These are phyloP conservation scores for Eilema sororculum DNA, from an alignment of 2,888 invertebrate species.

Conservation along the genomic window DNA sequence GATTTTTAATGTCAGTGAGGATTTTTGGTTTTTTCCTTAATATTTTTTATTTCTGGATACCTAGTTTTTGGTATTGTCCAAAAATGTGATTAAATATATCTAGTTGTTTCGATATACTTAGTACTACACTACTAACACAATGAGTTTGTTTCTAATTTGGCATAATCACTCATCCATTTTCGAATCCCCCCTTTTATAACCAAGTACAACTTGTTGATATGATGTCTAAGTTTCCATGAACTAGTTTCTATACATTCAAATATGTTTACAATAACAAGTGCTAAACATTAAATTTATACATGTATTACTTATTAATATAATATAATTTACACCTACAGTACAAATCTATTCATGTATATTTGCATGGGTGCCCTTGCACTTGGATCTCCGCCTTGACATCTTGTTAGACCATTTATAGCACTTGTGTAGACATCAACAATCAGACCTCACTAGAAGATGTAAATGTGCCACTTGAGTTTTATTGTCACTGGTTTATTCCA, in stretches of 20 bases:
- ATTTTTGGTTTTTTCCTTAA: no score
- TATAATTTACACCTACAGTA: neutral
- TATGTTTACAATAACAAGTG: neutral
- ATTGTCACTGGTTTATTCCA: neutral
- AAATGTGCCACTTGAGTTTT: slow-evolving; percentile 7
- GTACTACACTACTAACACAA: no score
- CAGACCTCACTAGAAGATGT: slow-evolving; percentile 2
- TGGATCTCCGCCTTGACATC: slow-evolving; percentile 31
- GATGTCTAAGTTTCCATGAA: no score
- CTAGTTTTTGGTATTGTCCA: no score
- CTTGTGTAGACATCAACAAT: slow-evolving; percentile 16
- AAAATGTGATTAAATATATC: no score
- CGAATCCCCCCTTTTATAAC: neutral
- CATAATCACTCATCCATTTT: neutral
- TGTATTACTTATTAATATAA: neutral
- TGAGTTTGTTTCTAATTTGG: neutral
- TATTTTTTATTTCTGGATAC: no score
- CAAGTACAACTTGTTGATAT: neutral
- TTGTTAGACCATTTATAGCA: slow-evolving; percentile 38
- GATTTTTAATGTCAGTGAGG: no score
- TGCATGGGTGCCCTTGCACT: slow-evolving; percentile 35
- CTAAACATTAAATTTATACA: neutral
- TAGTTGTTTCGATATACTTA: no score
- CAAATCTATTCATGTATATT: slow-evolving; percentile 30
- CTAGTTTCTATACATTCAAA: neutral